A percentile compares a stretch with the other conserved stretches of the same genome.
phyloP scores from a whole-genome alignment of 2,113 vertebrate species.

The Peromyscus californicus region DNA sequence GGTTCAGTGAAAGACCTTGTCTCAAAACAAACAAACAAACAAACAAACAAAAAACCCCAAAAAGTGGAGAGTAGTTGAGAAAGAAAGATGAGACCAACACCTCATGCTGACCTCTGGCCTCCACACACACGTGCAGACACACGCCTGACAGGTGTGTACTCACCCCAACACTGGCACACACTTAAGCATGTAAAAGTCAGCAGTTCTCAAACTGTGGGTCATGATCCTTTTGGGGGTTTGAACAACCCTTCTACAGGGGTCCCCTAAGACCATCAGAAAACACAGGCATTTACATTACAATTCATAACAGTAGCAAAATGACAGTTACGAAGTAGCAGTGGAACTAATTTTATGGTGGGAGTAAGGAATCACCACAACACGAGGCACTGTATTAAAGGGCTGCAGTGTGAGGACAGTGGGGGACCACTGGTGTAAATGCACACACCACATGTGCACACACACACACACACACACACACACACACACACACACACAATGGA shows the following conservation, averaged over 20 bases:
- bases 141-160: not conserved
- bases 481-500: too few relatives aligned
- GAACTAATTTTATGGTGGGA: not conserved
- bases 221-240: not conserved
- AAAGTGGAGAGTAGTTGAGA: too few relatives aligned
- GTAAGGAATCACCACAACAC: not conserved
- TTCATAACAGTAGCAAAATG: not conserved
- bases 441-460: too few relatives aligned
- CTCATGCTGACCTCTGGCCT: not conserved
- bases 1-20: not conserved
- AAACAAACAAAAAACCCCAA: too few relatives aligned
- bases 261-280: not conserved
- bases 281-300: not conserved
- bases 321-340: not conserved
- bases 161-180: not conserved
- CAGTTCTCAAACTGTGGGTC: not conserved
- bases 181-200: not conserved
- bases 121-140: not conserved
- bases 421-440: not conserved
- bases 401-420: too few relatives aligned
- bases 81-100: not conserved
- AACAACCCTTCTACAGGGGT: not conserved
- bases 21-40: not conserved
- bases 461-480: too few relatives aligned
- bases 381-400: not conserved